Conservation (phyloP, 2,797 vertebrate species). For the Corythornis leucogaster region DNA sequence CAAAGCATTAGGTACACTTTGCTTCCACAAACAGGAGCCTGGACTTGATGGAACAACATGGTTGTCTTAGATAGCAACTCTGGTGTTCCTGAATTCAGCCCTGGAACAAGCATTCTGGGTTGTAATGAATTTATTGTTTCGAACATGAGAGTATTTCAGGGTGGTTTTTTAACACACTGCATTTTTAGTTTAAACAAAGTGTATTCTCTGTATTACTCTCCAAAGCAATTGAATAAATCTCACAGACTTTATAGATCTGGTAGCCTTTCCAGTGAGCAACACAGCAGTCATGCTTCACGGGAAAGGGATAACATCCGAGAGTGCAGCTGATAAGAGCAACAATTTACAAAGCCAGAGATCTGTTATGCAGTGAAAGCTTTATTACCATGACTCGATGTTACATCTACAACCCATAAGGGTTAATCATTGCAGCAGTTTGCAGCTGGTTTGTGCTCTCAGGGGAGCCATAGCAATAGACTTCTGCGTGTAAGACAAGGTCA, state of each 20-base stretch:
- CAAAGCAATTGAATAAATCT: conserved; percentile 45
- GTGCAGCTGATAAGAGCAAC: conserved; percentile 70
- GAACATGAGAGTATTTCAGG: conserved; percentile 33
- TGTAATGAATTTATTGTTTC: conserved; percentile 65
- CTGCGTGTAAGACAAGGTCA: conserved; percentile 64
- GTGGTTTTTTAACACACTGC: not conserved
- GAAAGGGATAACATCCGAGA: conserved; percentile 51
- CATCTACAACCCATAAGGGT: conserved; percentile 74
- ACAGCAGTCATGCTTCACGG: conserved; percentile 58
- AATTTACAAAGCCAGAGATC: conserved; percentile 67
- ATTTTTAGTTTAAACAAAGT: conserved; percentile 26
- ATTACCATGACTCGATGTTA: conserved; percentile 72
- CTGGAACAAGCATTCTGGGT: conserved; percentile 37
- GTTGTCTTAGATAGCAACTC: conserved; percentile 37
- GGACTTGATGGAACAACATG: not conserved
- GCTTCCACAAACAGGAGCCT: not conserved
- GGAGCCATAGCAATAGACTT: conserved; percentile 74
- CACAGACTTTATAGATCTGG: conserved; percentile 20
- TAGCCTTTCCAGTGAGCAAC: conserved; percentile 20
- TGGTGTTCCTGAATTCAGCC: conserved; percentile 7
- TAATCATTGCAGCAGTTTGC: conserved; percentile 77
- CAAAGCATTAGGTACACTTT: not conserved
- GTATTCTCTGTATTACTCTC: not conserved
- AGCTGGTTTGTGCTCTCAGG: conserved; percentile 69
- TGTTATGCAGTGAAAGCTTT: conserved; percentile 70